Percentiles rank a stretch among this genome's conserved stretches.
Conservation (phyloP, 2,888 invertebrate genomes). For the Thereva nobilitata region DNA sequence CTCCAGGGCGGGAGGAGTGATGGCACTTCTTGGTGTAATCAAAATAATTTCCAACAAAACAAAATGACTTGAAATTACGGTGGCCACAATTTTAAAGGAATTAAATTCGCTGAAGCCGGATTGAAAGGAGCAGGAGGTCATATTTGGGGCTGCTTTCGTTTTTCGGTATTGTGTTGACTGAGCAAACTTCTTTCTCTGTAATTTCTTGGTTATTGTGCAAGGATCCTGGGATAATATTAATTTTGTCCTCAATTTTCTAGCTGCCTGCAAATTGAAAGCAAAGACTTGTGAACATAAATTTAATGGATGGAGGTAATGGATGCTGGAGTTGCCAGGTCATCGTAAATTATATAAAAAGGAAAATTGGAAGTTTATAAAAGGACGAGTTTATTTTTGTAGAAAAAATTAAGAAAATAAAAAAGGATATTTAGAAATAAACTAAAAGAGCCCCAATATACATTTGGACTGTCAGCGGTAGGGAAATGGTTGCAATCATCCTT, state of each 20-base stretch:
- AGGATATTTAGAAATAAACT: too few species aligned
- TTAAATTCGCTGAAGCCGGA: slow-evolving; percentile 12
- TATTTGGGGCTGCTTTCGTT: background rate
- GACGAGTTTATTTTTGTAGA: background rate
- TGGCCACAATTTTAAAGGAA: slow-evolving; percentile 21
- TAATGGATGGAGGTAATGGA: background rate
- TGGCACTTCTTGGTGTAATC: slow-evolving; percentile 16
- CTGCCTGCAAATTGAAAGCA: background rate
- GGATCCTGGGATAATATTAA: slow-evolving; percentile 9
- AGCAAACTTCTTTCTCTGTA: slow-evolving; percentile 5
- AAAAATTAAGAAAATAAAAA: too few species aligned
- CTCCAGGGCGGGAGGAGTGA: background rate
- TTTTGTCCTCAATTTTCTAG: slow-evolving; percentile 6
- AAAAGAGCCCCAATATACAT: too few species aligned
- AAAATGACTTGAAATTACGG: slow-evolving; percentile 23
- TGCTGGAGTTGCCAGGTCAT: background rate
- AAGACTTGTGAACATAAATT: slow-evolving; percentile 13
- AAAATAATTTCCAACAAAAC: slow-evolving; percentile 25
- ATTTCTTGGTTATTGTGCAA: background rate
- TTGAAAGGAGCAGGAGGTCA: background rate
- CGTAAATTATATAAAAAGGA: background rate
- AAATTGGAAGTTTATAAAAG: background rate
- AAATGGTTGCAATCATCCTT: too few species aligned
- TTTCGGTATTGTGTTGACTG: background rate
- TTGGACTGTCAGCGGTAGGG: too few species aligned